Evolutionary conservation across 1,140 invertebrate genomes (phyloP).

Genomic region (Drosophila pallidifrons): DNA sequence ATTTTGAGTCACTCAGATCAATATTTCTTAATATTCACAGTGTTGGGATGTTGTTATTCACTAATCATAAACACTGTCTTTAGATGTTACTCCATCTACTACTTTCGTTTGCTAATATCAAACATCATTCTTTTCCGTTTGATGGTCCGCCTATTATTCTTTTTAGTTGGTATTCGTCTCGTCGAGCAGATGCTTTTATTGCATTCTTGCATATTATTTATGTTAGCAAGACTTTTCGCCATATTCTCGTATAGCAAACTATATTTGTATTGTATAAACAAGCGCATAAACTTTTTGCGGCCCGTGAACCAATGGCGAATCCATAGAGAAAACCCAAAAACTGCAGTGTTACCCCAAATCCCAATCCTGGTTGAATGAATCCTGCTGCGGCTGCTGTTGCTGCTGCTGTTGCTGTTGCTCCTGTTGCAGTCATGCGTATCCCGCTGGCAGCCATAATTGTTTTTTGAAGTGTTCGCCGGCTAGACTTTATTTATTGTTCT

Average conservation of each 20-base stretch:
- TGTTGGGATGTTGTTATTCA: too few species aligned
- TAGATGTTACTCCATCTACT: not conserved
- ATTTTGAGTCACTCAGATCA: too few species aligned
- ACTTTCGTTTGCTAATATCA: not conserved
- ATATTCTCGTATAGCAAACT: not conserved
- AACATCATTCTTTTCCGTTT: not conserved
- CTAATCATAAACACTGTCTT: too few species aligned
- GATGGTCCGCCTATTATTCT: not conserved
- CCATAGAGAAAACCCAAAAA: constrained; percentile 27
- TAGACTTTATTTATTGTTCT: constrained; percentile 80
- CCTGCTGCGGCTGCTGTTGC: constrained; percentile 10
- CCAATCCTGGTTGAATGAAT: constrained; percentile 35
- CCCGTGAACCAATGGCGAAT: constrained; percentile 53
- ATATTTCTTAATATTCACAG: too few species aligned
- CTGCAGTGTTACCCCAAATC: constrained; percentile 32
- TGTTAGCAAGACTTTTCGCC: constrained; percentile 40
- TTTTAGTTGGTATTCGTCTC: not conserved
- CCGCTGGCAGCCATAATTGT: constrained; percentile 71
- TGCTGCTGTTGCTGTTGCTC: constrained; percentile 8
- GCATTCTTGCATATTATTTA: constrained; percentile 32
- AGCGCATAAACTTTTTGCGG: constrained; percentile 47
- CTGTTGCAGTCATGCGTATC: constrained; percentile 36
- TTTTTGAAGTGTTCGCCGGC: constrained; percentile 67
- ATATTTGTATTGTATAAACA: constrained; percentile 41
- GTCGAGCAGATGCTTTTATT: not conserved